These are phyloP conservation scores for Willisornis vidua DNA, from an alignment of 2,113 vertebrate genomes.

Conservation along the genomic window DNA sequence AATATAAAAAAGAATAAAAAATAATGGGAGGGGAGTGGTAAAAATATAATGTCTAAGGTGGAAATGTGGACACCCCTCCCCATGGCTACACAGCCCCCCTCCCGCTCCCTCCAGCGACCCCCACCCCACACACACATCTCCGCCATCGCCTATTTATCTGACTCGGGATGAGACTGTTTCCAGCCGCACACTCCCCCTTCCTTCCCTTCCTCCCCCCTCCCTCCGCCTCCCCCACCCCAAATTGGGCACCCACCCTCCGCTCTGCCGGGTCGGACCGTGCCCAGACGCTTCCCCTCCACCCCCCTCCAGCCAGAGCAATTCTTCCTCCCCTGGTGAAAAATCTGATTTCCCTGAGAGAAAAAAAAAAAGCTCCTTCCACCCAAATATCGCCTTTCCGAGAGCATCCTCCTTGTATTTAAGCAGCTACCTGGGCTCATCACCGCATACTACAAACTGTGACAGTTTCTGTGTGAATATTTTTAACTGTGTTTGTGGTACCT, in stretches of 20 bases:
- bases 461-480: conserved; percentile 83
- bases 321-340: not conserved
- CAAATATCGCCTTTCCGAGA: conserved; percentile 62
- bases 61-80: no score
- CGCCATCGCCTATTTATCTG: not conserved
- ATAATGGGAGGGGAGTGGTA: no score
- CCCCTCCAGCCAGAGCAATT: not conserved
- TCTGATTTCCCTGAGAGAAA: not conserved
- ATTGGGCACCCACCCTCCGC: not conserved
- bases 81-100: no score
- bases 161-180: not conserved
- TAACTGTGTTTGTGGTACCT: conserved; percentile 83
- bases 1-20: no score
- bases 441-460: conserved; percentile 82
- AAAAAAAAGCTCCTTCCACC: conserved; percentile 43
- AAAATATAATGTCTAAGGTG: no score
- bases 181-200: not conserved
- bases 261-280: not conserved
- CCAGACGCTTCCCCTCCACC: not conserved
- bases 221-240: not conserved
- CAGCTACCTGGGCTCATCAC: conserved; percentile 74
- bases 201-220: not conserved
- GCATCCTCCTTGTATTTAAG: conserved; percentile 77
- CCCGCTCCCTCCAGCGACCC: not conserved
- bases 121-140: not conserved